phyloP scores from a whole-genome alignment of 2,888 invertebrate species.

The Ormyrus rosae region DNA sequence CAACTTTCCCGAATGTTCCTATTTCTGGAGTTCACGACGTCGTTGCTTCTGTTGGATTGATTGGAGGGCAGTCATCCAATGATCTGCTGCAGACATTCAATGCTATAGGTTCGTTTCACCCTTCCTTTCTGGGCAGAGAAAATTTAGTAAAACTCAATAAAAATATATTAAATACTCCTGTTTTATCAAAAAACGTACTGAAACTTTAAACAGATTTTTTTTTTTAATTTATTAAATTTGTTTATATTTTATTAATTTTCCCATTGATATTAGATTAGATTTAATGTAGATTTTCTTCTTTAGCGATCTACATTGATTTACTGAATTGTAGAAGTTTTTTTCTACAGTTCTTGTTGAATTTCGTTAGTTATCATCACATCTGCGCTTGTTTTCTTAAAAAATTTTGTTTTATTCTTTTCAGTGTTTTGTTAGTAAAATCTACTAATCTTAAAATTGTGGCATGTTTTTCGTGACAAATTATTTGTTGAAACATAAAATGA shows the following conservation, averaged over 20 bases:
- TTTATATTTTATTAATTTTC: too few relatives aligned
- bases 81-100: constrained; percentile 73
- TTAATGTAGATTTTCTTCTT: too few relatives aligned
- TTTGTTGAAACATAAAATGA: too few relatives aligned
- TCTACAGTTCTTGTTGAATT: constrained; percentile 2
- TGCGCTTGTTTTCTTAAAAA: constrained; percentile 32
- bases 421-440: background rate
- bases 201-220: too few relatives aligned
- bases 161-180: too few relatives aligned
- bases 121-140: background rate
- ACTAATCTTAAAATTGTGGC: background rate
- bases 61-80: constrained; percentile 59
- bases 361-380: constrained; percentile 25
- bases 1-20: too few relatives aligned
- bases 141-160: too few relatives aligned
- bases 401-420: background rate
- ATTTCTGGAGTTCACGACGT: constrained; percentile 63
- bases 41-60: constrained; percentile 10
- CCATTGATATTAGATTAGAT: too few relatives aligned
- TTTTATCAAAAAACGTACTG: too few relatives aligned
- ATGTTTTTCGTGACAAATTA: background rate
- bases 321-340: too few relatives aligned
- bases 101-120: constrained; percentile 67
- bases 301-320: too few relatives aligned
- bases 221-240: too few relatives aligned